Evolutionary conservation across 2,113 vertebrate species (phyloP).

Genomic region (Chaetorhynchus papuensis): DNA sequence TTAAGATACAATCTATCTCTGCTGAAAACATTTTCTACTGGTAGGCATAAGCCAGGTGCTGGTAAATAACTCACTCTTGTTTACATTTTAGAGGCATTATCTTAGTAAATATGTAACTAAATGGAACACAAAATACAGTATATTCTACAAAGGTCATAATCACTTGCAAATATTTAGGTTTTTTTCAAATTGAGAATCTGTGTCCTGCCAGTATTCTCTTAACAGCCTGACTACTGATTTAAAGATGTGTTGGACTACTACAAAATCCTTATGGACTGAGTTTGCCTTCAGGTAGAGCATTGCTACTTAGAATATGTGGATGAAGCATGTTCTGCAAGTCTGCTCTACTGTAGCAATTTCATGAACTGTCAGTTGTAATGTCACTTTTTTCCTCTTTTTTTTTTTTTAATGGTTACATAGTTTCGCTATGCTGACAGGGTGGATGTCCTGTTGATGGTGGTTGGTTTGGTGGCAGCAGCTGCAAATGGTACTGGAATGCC

Average conservation of each 20-base stretch:
- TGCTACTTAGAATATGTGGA: not conserved
- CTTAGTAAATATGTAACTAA: not conserved
- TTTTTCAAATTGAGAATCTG: not conserved
- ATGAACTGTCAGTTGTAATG: not conserved
- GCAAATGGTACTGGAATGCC: conserved; percentile 77
- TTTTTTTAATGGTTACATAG: conserved; percentile 34
- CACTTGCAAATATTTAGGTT: not conserved
- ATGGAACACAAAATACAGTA: not conserved
- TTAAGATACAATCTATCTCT: not conserved
- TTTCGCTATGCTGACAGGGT: conserved; percentile 76
- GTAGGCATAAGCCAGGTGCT: not conserved
- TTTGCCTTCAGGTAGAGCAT: not conserved
- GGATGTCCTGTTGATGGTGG: conserved; percentile 75
- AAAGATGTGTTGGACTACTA: not conserved
- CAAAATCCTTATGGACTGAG: not conserved
- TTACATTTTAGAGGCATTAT: not conserved
- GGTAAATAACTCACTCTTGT: not conserved
- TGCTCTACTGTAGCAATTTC: not conserved
- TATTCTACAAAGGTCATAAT: not conserved
- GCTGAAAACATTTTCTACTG: not conserved
- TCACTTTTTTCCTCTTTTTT: too few species aligned
- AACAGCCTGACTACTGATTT: not conserved
- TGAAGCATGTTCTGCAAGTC: not conserved
- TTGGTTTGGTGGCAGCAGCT: conserved; percentile 72
- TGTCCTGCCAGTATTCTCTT: not conserved